Evolutionary conservation across 2,113 vertebrate genomes (phyloP).

Genomic region (Cyphomyrus plagiostoma): DNA sequence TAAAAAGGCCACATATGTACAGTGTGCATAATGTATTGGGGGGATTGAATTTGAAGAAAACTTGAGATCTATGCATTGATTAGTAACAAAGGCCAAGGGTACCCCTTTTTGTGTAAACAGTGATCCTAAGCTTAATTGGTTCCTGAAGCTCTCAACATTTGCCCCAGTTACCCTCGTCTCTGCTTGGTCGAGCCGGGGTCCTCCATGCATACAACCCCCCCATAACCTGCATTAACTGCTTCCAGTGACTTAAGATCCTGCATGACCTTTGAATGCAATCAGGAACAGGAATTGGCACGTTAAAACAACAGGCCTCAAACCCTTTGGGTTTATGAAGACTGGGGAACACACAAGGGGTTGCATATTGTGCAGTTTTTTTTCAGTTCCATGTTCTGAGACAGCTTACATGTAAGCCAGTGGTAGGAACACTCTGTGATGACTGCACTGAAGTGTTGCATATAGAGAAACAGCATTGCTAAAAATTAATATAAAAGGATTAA

Average conservation of each 20-base stretch:
- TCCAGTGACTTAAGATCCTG: constrained; percentile 79
- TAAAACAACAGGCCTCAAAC: constrained; percentile 65
- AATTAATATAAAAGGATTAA: not conserved
- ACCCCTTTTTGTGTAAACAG: constrained; percentile 6
- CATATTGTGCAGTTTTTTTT: not conserved
- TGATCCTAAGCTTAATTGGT: not conserved
- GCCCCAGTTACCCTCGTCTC: not conserved
- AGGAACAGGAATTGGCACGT: constrained; percentile 62
- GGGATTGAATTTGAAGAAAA: not conserved
- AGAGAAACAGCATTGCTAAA: not conserved
- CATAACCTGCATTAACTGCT: constrained; percentile 77
- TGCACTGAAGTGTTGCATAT: constrained; percentile 18
- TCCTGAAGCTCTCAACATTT: not conserved
- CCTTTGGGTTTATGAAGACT: constrained; percentile 67
- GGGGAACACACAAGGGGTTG: constrained; percentile 19
- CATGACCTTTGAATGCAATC: constrained; percentile 76
- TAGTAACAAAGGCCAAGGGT: not conserved
- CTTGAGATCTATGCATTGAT: not conserved
- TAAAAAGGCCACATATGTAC: not conserved
- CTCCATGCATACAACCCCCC: constrained; percentile 55
- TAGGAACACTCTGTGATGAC: not conserved
- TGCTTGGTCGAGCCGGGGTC: constrained; percentile 42
- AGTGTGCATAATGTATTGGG: not conserved
- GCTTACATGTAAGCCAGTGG: not conserved
- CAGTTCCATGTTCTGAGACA: not conserved